Evolutionary conservation across 2,113 vertebrate genomes (phyloP).

Genomic region (Jaculus jaculus): DNA sequence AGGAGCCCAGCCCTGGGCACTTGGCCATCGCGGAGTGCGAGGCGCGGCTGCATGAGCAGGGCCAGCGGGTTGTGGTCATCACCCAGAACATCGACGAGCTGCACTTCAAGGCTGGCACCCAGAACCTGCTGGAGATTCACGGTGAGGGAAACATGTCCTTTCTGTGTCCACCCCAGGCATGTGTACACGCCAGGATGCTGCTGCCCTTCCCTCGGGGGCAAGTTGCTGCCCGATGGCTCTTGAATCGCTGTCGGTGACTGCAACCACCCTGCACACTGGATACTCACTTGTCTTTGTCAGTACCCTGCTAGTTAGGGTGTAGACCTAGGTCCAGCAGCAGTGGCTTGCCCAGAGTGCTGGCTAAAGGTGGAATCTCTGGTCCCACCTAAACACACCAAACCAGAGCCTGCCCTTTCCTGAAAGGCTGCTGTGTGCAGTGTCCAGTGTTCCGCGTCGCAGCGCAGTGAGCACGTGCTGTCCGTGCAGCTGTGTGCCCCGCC

Average conservation of each 20-base stretch:
- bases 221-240: no score
- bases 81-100: conserved; percentile 97
- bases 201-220: neutral
- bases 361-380: no score
- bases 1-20: conserved; percentile 91
- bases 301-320: neutral
- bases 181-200: neutral
- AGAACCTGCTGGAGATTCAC: conserved; percentile 92
- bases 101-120: conserved; percentile 94
- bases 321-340: neutral
- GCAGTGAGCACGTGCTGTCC: no score
- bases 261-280: neutral
- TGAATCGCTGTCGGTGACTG: neutral
- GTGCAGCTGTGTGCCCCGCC: neutral
- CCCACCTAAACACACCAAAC: neutral
- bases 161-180: neutral
- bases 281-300: neutral
- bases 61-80: conserved; percentile 91
- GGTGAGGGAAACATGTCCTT: conserved; percentile 85
- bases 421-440: neutral
- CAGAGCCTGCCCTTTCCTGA: neutral
- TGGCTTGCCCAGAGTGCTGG: neutral
- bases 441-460: no score
- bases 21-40: conserved; percentile 93
- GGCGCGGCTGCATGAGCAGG: conserved; percentile 89